Conservation (phyloP, 1,140 invertebrate species). For the Diprion similis region DNA sequence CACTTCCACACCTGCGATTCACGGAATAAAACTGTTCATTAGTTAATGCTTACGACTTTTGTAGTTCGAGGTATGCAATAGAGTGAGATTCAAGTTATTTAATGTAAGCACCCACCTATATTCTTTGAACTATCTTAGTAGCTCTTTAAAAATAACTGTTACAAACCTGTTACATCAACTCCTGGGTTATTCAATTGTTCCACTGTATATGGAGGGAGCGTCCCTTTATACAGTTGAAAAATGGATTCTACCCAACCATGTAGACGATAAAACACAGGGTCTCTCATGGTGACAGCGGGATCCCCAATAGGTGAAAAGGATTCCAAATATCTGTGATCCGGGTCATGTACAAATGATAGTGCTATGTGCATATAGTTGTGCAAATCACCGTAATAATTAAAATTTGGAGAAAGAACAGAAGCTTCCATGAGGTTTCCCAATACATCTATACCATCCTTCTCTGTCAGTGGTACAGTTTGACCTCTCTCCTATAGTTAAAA, state of each 20-base stretch:
- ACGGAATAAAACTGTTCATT: not conserved
- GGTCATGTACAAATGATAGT: constrained; percentile 66
- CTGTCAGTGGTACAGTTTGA: constrained; percentile 36
- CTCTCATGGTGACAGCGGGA: constrained; percentile 55
- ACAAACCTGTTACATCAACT: constrained; percentile 11
- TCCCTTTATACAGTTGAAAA: constrained; percentile 55
- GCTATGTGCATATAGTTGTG: constrained; percentile 68
- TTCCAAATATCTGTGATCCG: constrained; percentile 53
- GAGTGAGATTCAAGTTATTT: too few species aligned
- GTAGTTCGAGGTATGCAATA: not conserved
- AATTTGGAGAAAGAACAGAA: constrained; percentile 49
- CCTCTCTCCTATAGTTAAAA: constrained; percentile 28
- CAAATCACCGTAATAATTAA: constrained; percentile 64
- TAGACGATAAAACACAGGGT: constrained; percentile 58
- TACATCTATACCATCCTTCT: constrained; percentile 58
- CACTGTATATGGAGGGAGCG: constrained; percentile 45
- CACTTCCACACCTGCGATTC: constrained; percentile 33
- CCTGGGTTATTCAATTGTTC: constrained; percentile 49
- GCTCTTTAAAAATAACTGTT: too few species aligned
- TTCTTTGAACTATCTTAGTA: too few species aligned
- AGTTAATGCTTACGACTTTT: constrained; percentile 10
- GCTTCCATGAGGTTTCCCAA: constrained; percentile 61
- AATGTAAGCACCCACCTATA: too few species aligned
- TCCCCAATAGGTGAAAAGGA: constrained; percentile 50
- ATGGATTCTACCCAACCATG: constrained; percentile 54